Base-by-base conservation (phyloP, 2,888 invertebrate genomes). In the Sesia apiformis region DNA sequence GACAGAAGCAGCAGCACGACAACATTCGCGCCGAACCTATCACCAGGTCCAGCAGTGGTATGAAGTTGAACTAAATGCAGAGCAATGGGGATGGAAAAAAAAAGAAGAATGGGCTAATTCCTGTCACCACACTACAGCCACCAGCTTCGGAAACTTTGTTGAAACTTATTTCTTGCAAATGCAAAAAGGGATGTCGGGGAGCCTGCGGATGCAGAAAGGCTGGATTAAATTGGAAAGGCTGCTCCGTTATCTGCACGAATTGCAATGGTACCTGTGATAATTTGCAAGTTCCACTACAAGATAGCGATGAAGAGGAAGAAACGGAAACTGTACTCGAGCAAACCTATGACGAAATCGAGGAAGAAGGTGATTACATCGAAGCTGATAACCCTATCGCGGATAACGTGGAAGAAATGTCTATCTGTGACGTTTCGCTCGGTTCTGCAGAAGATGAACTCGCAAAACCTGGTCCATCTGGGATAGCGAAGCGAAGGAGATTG, bases 211-310 rank as follows among this genome's bases (percentile, higher is more conserved):
- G 57, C 54, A 57, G 55, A 68, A 64, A 64, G 62, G 63, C 63
- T 62, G 67, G 74, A 72, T 77, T 77, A 74, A 76, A 77, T 64
- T n/a, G n/a, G n/a, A n/a, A n/a, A n/a, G n/a, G n/a, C n/a, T 69
- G 70, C 63, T 67, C 60, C 60, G 64, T 51, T 51, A 46, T 55
- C 39, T 52, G 43, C 43, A 55, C 8, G 51, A 55, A 55, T 52
- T 51, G 52, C 40, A 43, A 8, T 55, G 55, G 38, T 42, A 51
- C 51, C 43, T 51, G 55, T 55, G 51, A 55, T 51, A 55, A 51
- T 55, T 55, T 43, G 52, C 43, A 51, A 50, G 39, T 51, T 55
- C 52, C 52, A 51, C 39, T 40, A 55, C 52, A 55, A 51, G 43
- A 52, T 43, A 55, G 55, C 55, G 39, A 52, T 51, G 55, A 55